A percentile compares a stretch with the other conserved stretches of the same genome.
These are phyloP conservation scores for Coracopsis vasa DNA, from an alignment of 2,113 vertebrate genomes.

Conservation along the genomic window DNA sequence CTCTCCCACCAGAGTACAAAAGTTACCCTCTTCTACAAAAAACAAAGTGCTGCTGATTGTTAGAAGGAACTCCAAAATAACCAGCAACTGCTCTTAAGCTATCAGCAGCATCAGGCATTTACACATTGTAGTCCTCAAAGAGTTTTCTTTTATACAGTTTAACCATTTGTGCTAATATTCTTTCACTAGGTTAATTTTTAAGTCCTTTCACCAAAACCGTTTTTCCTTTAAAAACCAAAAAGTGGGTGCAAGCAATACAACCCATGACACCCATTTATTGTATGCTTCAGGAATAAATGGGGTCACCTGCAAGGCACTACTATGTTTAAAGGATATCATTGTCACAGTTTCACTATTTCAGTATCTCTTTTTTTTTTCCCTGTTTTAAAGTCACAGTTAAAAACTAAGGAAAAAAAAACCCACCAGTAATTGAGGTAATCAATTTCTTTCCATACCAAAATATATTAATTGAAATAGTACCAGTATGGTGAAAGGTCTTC, in stretches of 20 bases:
- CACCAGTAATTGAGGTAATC: slow-evolving; percentile 78
- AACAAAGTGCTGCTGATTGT: slow-evolving; percentile 6
- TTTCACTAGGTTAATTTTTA: slow-evolving; percentile 53
- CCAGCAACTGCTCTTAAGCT: slow-evolving; percentile 31
- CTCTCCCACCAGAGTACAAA: slow-evolving; percentile 57
- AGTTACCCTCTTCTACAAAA: not conserved
- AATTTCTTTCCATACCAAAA: slow-evolving; percentile 74
- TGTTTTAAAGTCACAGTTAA: slow-evolving; percentile 81
- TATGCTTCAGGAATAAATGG: not conserved
- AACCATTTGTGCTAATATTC: slow-evolving; percentile 68
- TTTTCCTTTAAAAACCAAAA: slow-evolving; percentile 35
- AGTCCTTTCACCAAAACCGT: slow-evolving; percentile 91
- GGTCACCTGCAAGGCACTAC: slow-evolving; percentile 80
- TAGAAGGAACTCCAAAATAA: slow-evolving; percentile 17
- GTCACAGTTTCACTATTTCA: slow-evolving; percentile 74
- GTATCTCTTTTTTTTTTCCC: slow-evolving; percentile 37
- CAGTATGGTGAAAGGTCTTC: slow-evolving; percentile 92
- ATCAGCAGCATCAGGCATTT: slow-evolving; percentile 59
- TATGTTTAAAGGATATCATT: slow-evolving; percentile 46
- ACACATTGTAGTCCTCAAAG: slow-evolving; percentile 73
- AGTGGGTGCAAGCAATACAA: slow-evolving; percentile 25
- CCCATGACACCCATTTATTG: slow-evolving; percentile 58
- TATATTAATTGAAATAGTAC: slow-evolving; percentile 65
- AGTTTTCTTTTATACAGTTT: slow-evolving; percentile 62
- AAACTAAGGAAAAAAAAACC: slow-evolving; percentile 48